Percentiles rank a stretch among this genome's conserved stretches.
Evolutionary conservation across 2,797 vertebrate genomes (phyloP).

Genomic region (Cuculus canorus): DNA sequence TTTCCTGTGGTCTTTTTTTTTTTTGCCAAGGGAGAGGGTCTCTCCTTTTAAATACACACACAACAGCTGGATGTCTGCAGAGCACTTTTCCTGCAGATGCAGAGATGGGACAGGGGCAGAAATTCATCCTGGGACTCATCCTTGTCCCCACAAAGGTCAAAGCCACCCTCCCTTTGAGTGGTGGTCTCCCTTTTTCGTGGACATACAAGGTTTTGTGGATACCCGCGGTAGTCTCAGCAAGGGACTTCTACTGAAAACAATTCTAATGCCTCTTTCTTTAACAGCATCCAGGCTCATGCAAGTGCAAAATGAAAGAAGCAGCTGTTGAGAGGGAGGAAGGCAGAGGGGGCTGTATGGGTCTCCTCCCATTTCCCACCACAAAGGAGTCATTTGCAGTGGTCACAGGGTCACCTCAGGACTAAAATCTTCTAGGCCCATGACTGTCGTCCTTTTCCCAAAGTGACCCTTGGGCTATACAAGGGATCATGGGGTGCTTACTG

Average conservation of each 20-base stretch:
- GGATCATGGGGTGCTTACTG: not conserved
- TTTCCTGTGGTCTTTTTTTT: not conserved
- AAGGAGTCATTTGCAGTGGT: fast-evolving
- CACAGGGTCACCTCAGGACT: not conserved
- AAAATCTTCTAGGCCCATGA: not conserved
- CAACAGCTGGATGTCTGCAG: not conserved
- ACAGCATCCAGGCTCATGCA: not conserved
- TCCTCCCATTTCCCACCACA: fast-evolving
- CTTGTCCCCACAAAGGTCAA: not conserved
- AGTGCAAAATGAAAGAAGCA: slow-evolving; percentile 5
- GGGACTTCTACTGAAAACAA: not conserved
- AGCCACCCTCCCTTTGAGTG: not conserved
- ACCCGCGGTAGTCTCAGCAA: not conserved
- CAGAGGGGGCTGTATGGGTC: not conserved
- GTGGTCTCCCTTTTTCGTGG: not conserved
- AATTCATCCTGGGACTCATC: not conserved
- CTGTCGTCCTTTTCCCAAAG: not conserved
- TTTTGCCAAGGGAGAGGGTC: not conserved
- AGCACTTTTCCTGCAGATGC: not conserved
- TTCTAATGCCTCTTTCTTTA: not conserved
- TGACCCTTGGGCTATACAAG: not conserved
- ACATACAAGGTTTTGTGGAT: fast-evolving
- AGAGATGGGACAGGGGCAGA: not conserved
- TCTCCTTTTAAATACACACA: not conserved
- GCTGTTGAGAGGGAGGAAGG: not conserved